Evolutionary conservation across 2,888 invertebrate genomes (phyloP).

Genomic region (Phengaris alcon): DNA sequence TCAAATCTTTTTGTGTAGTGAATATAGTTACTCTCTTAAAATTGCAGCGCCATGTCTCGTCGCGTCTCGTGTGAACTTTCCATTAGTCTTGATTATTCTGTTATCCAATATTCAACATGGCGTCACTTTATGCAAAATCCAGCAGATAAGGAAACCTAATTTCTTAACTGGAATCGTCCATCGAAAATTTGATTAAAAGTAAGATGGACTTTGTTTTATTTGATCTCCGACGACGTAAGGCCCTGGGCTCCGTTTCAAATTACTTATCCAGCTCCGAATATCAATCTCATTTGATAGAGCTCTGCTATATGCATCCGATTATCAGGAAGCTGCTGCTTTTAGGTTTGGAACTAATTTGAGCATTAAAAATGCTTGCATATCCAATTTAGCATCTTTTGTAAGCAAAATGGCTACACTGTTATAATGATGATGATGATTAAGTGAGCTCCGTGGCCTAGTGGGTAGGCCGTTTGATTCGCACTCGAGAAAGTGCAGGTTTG

Average conservation of each 20-base stretch:
- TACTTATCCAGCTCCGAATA: constrained; percentile 32
- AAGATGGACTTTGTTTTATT: constrained; percentile 31
- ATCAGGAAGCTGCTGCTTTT: neutral
- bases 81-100: constrained; percentile 21
- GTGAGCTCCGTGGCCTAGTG: no score
- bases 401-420: no score
- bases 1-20: no score
- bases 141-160: constrained; percentile 34
- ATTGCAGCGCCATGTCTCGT: no score
- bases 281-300: constrained; percentile 13
- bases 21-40: no score
- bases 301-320: neutral
- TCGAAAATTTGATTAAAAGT: constrained; percentile 38
- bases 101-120: constrained; percentile 10
- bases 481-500: no score
- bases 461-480: no score
- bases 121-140: constrained; percentile 15
- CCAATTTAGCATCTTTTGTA: no score
- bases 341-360: no score
- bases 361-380: no score
- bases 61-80: no score
- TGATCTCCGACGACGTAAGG: constrained; percentile 25
- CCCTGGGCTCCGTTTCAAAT: constrained; percentile 35
- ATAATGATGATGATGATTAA: no score
- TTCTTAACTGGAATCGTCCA: constrained; percentile 36